Evolutionary conservation across 1,140 invertebrate genomes (phyloP).

Genomic region (Rhopalosiphum maidis): DNA sequence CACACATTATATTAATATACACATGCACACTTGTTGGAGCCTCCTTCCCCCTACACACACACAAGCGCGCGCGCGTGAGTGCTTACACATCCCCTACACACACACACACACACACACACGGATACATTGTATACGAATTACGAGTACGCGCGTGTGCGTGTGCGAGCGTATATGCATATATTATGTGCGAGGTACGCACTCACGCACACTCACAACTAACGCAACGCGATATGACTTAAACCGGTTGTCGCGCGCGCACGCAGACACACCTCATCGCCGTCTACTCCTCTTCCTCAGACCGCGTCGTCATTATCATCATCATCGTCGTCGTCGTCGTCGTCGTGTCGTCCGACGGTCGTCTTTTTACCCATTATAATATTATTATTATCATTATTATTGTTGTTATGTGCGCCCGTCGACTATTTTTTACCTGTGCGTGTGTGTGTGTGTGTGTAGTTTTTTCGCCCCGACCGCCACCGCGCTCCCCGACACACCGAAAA

Average conservation of each 20-base stretch:
- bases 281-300: not conserved
- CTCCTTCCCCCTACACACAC: conserved; percentile 19
- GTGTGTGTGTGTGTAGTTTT: not conserved
- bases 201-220: conserved; percentile 24
- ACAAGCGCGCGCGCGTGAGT: not conserved
- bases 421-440: not conserved
- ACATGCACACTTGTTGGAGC: conserved; percentile 26
- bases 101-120: not conserved
- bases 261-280: conserved; percentile 41
- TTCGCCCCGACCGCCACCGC: conserved; percentile 30
- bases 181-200: conserved; percentile 12
- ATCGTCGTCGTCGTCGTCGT: not conserved
- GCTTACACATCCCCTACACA: conserved; percentile 24
- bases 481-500: not conserved
- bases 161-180: conserved; percentile 11
- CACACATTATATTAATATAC: not conserved
- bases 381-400: conserved; percentile 28
- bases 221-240: conserved; percentile 56
- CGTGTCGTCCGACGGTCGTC: not conserved
- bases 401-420: not conserved
- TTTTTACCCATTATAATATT: conserved; percentile 46
- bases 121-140: conserved; percentile 1
- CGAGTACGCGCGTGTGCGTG: not conserved
- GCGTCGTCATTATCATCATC: not conserved
- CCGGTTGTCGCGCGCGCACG: conserved; percentile 44